phyloP scores from a whole-genome alignment of 2,113 vertebrate species.

The Microtus ochrogaster region DNA sequence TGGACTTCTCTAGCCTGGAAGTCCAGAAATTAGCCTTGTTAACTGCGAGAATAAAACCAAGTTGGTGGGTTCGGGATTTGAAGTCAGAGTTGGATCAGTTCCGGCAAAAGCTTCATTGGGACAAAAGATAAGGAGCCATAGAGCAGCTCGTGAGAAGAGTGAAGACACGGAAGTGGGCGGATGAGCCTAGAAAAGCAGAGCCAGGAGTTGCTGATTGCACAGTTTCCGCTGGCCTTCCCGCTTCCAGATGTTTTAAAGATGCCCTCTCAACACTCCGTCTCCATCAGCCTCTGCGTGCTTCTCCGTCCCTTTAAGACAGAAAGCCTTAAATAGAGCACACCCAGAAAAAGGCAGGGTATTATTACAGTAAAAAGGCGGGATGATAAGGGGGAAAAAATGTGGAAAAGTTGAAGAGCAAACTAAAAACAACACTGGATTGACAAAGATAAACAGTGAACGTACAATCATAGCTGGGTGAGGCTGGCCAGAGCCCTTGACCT shows the following conservation, averaged over 20 bases:
- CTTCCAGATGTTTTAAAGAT: neutral
- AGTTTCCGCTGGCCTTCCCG: neutral
- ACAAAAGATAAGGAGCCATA: neutral
- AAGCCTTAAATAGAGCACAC: conserved; percentile 26
- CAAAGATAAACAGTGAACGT: neutral
- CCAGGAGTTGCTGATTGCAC: neutral
- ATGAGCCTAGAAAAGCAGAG: neutral
- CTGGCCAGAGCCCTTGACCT: neutral
- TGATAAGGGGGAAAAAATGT: neutral
- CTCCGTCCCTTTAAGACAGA: conserved; percentile 15
- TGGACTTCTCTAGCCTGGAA: neutral
- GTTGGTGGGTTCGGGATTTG: neutral
- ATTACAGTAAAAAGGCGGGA: no score
- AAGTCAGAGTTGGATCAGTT: neutral
- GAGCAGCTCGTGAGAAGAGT: neutral
- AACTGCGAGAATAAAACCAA: neutral
- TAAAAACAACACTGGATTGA: neutral
- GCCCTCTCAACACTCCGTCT: neutral
- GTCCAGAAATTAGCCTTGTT: neutral
- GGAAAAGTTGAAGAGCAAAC: conserved; percentile 15
- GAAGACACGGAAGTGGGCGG: neutral
- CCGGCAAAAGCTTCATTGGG: neutral
- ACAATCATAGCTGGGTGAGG: neutral
- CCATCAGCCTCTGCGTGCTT: neutral
- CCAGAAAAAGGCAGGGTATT: neutral